A percentile compares a stretch with the other conserved stretches of the same genome.
Conservation (phyloP, 2,888 invertebrate genomes). For the Ectemnius lituratus region DNA sequence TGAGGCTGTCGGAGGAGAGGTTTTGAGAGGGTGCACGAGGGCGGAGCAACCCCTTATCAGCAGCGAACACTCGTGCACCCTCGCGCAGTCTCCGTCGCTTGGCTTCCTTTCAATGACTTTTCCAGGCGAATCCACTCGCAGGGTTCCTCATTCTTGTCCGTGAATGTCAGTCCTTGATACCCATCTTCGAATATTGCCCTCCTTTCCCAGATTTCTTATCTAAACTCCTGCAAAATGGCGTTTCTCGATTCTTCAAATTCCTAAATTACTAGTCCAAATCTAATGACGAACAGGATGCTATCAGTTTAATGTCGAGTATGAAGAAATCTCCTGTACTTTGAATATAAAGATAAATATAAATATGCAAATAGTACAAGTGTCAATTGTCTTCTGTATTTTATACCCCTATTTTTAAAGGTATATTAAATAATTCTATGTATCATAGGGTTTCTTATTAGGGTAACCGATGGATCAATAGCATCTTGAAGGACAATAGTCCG, state of each 20-base stretch:
- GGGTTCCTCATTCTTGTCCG: conserved; percentile 41
- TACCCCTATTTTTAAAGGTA: no score
- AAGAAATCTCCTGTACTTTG: no score
- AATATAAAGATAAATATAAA: no score
- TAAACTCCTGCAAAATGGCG: conserved; percentile 3
- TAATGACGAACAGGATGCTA: no score
- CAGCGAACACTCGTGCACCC: conserved; percentile 67
- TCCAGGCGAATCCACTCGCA: conserved; percentile 26
- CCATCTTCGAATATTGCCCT: conserved; percentile 41
- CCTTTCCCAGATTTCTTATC: conserved; percentile 23
- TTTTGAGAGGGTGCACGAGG: conserved; percentile 50
- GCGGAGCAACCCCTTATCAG: conserved; percentile 72
- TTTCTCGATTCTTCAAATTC: not conserved
- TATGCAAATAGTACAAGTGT: no score
- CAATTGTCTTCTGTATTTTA: no score
- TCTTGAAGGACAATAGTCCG: not conserved
- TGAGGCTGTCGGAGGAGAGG: conserved; percentile 41
- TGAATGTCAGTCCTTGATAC: conserved; percentile 43
- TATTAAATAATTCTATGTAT: no score
- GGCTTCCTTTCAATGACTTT: conserved; percentile 44
- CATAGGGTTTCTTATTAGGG: no score
- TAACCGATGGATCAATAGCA: not conserved
- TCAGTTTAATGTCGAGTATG: no score
- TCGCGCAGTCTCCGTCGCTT: conserved; percentile 54
- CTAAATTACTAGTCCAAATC: no score